phyloP scores from a whole-genome alignment of 2,797 vertebrate species.

The Triplophysa bombifrons region DNA sequence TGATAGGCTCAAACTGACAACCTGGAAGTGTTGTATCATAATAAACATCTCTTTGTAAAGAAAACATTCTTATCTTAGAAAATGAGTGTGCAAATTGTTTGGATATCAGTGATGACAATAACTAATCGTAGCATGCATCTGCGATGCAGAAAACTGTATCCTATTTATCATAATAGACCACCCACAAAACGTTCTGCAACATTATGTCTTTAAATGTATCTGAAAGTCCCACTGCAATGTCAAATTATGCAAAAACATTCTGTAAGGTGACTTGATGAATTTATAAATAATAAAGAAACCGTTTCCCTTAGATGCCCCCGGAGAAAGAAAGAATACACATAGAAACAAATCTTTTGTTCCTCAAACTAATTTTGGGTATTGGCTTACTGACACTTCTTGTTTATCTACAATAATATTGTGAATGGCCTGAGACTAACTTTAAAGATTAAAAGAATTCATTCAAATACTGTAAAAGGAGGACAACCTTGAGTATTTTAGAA shows the following conservation, averaged over 20 bases:
- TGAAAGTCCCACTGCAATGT: not conserved
- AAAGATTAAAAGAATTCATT: conserved; percentile 40
- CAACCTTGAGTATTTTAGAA: conserved; percentile 53
- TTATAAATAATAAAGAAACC: not conserved
- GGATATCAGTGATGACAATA: not conserved
- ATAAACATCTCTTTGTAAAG: too few relatives aligned
- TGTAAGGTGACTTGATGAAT: not conserved
- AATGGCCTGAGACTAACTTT: not conserved
- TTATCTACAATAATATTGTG: not conserved
- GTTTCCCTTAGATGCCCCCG: not conserved
- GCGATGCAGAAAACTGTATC: not conserved
- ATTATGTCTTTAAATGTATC: not conserved
- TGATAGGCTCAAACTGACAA: not conserved
- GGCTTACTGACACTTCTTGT: not conserved
- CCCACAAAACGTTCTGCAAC: not conserved
- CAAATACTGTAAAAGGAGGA: conserved; percentile 32
- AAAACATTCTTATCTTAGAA: not conserved
- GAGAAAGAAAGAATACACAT: not conserved
- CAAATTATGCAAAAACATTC: not conserved
- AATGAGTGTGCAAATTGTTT: not conserved
- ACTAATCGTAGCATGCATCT: not conserved
- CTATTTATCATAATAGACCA: not conserved
- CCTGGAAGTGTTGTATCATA: not conserved
- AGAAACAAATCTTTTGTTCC: not conserved
- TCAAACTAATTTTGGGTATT: not conserved